A percentile compares a stretch with the other conserved stretches of the same genome.
These are phyloP conservation scores for Myrmecobius fasciatus DNA, from an alignment of 2,113 vertebrate species.

Conservation along the genomic window DNA sequence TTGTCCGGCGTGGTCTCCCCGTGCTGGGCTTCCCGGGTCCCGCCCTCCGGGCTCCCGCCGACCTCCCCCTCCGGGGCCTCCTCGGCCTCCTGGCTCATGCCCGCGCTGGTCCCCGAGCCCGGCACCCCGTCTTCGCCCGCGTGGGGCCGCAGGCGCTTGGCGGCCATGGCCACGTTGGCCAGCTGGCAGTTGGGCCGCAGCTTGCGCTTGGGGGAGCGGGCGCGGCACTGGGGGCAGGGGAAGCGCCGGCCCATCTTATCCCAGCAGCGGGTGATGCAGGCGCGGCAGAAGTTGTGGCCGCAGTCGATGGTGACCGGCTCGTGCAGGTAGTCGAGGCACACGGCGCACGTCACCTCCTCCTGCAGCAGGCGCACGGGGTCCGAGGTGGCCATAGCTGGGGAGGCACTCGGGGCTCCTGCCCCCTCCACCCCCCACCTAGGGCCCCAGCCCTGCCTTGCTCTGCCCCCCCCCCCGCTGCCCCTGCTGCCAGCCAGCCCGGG, in stretches of 20 bases:
- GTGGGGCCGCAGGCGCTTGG: background rate
- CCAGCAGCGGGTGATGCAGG: conserved; percentile 65
- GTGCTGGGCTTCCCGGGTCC: background rate
- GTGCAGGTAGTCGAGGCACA: conserved; percentile 74
- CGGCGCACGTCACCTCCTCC: conserved; percentile 77
- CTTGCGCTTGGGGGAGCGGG: conserved; percentile 81
- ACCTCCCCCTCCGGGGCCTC: conserved; percentile 38
- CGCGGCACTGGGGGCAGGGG: conserved; percentile 89
- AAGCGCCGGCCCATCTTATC: conserved; percentile 55
- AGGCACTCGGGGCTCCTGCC: background rate
- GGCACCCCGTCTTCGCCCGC: background rate
- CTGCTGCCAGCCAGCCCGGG: background rate
- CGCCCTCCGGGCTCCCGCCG: background rate
- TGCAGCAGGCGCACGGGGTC: conserved; percentile 78
- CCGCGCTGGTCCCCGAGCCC: conserved; percentile 48
- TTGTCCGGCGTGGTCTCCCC: background rate
- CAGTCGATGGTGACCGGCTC: conserved; percentile 77
- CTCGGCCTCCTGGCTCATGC: conserved; percentile 44
- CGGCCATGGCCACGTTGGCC: background rate
- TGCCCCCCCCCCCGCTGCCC: background rate
- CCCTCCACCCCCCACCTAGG: background rate
- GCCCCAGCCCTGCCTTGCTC: background rate
- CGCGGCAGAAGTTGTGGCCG: conserved; percentile 73
- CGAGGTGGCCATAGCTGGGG: conserved; percentile 17
- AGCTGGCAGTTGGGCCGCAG: conserved; percentile 85